A percentile compares a stretch with the other conserved stretches of the same genome.
phyloP scores from a whole-genome alignment of 92 coral and sea anemone species.

The Porites divaricata region DNA sequence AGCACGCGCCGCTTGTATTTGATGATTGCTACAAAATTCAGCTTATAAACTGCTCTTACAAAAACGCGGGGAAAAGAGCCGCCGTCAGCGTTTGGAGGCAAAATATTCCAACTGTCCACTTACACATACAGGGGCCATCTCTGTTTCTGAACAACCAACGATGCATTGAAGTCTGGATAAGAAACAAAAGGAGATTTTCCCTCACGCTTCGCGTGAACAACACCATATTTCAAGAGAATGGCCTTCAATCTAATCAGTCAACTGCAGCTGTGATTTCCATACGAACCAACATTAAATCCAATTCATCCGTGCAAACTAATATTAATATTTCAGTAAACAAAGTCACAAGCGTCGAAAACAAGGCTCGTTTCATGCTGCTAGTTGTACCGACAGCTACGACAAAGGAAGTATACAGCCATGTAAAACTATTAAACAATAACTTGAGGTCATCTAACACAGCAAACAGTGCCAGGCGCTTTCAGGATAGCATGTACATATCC shows the following conservation, averaged over 20 bases:
- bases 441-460: neutral
- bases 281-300: neutral
- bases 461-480: neutral
- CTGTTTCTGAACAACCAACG: slow-evolving; percentile 21
- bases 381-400: slow-evolving; percentile 9
- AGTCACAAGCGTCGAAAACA: slow-evolving; percentile 19
- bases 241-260: neutral
- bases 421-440: slow-evolving; percentile 21
- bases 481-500: slow-evolving; percentile 24
- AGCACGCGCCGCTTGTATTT: slow-evolving; percentile 23
- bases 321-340: slow-evolving; percentile 15
- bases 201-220: neutral
- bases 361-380: slow-evolving; percentile 16
- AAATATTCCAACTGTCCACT: slow-evolving; percentile 6
- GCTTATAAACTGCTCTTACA: slow-evolving; percentile 34
- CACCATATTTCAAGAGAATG: slow-evolving; percentile 17
- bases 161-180: slow-evolving; percentile 20
- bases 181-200: neutral
- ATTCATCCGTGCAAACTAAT: neutral
- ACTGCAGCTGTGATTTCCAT: slow-evolving; percentile 15
- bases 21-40: slow-evolving; percentile 12
- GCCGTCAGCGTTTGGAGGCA: neutral
- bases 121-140: slow-evolving; percentile 31
- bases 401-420: slow-evolving; percentile 18
- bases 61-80: neutral